Base-by-base conservation (phyloP, 2,888 invertebrate species). In the Elegia similella region DNA sequence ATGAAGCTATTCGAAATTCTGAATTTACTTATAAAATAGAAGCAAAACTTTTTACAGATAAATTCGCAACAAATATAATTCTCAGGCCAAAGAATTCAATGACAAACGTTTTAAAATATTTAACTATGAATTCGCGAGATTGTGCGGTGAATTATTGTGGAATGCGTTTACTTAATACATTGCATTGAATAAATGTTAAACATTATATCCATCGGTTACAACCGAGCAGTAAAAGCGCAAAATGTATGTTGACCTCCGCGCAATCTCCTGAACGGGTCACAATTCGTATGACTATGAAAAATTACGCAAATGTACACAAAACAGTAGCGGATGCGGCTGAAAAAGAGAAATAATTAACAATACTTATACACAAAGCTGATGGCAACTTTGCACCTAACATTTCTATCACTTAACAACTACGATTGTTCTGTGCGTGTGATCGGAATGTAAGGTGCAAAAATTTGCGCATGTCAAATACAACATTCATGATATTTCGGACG, bases 321-420 rank as follows among this genome's bases (percentile, higher is more conserved):
- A 87, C 82, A 80, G 73, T 87, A 89, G 88, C 87, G 67, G 75
- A 78, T 72, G 75, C 75, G 72, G 84, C 88, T 89, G 88, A 87
- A 88, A 87, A 80, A 82, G 75, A 85, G 68, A 78, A 75, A 74
- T 78, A 76, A 79, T 79, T 80, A 81, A 76, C 73, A 80, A 68
- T 68, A 63, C 64, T 68, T 63, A 76, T 70, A 76, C 70, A 72
- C 69, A 71, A 87, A 85, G 83, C 85, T 63, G 70, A 74, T 75
- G 76, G 70, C 67, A 73, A 68, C 57, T 63, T 71, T 73, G 72
- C 75, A 76, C 75, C 72, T 56, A 59, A 76, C 70, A 73, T 75
- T 71, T 59, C 60, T 57, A 63, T 62, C 64, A 63, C 63, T 57
- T 50, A 48, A n/a, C n/a, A 47, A 23, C 48, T 44, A n/a, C 42